Conservation (phyloP, 2,888 invertebrate species). For the Cotesia congregata region DNA sequence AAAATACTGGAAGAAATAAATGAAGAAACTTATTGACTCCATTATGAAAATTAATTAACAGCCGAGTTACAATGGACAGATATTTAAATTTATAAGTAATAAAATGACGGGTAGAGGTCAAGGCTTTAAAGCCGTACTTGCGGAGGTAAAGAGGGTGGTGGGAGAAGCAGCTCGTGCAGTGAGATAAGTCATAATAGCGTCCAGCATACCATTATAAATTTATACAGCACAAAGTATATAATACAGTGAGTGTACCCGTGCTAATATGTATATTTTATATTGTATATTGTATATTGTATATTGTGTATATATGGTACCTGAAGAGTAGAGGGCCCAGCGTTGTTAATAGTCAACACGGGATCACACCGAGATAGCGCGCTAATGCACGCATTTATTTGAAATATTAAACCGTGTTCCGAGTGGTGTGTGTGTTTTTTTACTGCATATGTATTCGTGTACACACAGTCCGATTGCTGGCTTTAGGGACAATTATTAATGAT, state of each 20-base stretch:
- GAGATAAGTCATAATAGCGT: slow-evolving; percentile 59
- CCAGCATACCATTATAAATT: not conserved
- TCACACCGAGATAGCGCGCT: slow-evolving; percentile 67
- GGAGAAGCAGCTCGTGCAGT: slow-evolving; percentile 50
- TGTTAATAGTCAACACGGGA: slow-evolving; percentile 68
- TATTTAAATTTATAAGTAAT: not conserved
- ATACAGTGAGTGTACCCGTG: too few relatives aligned
- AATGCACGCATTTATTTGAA: slow-evolving; percentile 69
- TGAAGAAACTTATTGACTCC: too few relatives aligned
- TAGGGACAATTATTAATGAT: slow-evolving; percentile 65
- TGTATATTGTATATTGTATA: too few relatives aligned
- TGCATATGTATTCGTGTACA: slow-evolving; percentile 23
- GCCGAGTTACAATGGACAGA: too few relatives aligned
- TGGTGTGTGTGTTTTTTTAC: slow-evolving; percentile 26
- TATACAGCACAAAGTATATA: too few relatives aligned
- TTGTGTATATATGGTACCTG: slow-evolving; percentile 59
- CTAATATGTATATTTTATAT: too few relatives aligned
- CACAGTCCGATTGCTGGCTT: slow-evolving; percentile 36
- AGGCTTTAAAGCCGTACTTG: not conserved
- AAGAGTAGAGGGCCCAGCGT: slow-evolving; percentile 52
- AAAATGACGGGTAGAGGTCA: not conserved
- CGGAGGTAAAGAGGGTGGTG: slow-evolving; percentile 3
- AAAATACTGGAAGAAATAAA: too few relatives aligned
- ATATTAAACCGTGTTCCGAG: slow-evolving; percentile 62
- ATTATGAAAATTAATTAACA: too few relatives aligned